phyloP scores from a whole-genome alignment of 1,140 invertebrate species.

The Metopolophium dirhodum region DNA sequence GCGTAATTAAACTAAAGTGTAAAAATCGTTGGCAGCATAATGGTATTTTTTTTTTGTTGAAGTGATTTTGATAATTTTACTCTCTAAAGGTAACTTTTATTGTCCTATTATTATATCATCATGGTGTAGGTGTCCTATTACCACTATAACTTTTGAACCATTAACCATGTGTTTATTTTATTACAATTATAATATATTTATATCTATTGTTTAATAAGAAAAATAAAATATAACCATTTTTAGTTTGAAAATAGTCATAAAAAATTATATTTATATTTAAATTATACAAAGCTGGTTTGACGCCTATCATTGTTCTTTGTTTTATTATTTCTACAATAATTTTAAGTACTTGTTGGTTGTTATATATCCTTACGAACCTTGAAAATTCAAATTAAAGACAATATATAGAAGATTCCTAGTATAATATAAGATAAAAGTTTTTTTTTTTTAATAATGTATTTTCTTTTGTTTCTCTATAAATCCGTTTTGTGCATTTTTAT shows the following conservation, averaged over 20 bases:
- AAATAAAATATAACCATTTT: slow-evolving; percentile 13
- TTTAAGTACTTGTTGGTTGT: background rate
- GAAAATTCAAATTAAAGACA: slow-evolving; percentile 14
- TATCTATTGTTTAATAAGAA: slow-evolving; percentile 45
- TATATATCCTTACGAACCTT: background rate
- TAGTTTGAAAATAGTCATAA: slow-evolving; percentile 2
- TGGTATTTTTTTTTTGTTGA: background rate
- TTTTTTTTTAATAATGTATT: background rate
- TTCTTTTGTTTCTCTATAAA: background rate
- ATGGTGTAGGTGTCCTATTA: slow-evolving; percentile 19
- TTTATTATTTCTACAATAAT: slow-evolving; percentile 31
- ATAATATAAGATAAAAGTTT: background rate
- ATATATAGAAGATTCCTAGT: background rate
- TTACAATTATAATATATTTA: slow-evolving; percentile 30
- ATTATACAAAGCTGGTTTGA: slow-evolving; percentile 39
- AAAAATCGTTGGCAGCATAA: background rate
- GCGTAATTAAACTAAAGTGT: background rate
- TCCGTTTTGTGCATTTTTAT: background rate
- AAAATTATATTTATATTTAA: slow-evolving; percentile 13
- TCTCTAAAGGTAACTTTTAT: background rate
- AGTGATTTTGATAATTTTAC: background rate
- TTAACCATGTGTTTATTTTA: slow-evolving; percentile 36
- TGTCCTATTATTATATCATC: background rate
- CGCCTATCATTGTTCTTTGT: slow-evolving; percentile 45
- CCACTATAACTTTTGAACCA: slow-evolving; percentile 22